These are phyloP conservation scores for Henicopernis longicauda DNA, from an alignment of 2,113 vertebrate genomes.

Conservation along the genomic window DNA sequence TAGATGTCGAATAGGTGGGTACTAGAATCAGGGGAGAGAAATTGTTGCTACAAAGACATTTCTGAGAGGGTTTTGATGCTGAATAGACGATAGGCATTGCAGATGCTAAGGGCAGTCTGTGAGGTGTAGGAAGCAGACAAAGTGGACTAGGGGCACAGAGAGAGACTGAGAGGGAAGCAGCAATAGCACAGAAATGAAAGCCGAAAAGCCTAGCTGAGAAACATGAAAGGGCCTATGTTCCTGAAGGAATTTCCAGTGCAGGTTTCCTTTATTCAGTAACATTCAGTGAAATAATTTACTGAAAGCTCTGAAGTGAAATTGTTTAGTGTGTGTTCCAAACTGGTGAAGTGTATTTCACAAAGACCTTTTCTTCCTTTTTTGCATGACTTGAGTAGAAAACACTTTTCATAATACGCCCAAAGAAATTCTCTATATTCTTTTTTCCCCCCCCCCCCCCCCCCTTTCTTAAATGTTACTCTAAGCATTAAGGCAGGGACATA, in stretches of 20 bases:
- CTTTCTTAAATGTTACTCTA: not conserved
- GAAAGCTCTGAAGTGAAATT: conserved; percentile 44
- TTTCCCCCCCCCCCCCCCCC: not conserved
- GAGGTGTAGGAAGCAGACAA: conserved; percentile 4
- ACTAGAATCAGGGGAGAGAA: not conserved
- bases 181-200: conserved; percentile 44
- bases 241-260: conserved; percentile 55
- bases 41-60: not conserved
- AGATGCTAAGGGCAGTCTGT: not conserved
- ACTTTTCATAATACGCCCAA: not conserved
- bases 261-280: conserved; percentile 42
- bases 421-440: not conserved
- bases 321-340: conserved; percentile 47
- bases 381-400: conserved; percentile 51
- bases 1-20: not conserved
- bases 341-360: conserved; percentile 38
- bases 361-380: conserved; percentile 49
- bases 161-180: not conserved
- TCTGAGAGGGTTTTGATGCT: conserved; percentile 28
- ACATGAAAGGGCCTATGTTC: conserved; percentile 55
- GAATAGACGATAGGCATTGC: not conserved
- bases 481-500: not conserved
- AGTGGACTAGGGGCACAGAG: not conserved
- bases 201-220: not conserved
- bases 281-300: conserved; percentile 51